A percentile compares a stretch with the other conserved stretches of the same genome.
Evolutionary conservation across 2,797 vertebrate genomes (phyloP).

Genomic region (Erethizon dorsatum): DNA sequence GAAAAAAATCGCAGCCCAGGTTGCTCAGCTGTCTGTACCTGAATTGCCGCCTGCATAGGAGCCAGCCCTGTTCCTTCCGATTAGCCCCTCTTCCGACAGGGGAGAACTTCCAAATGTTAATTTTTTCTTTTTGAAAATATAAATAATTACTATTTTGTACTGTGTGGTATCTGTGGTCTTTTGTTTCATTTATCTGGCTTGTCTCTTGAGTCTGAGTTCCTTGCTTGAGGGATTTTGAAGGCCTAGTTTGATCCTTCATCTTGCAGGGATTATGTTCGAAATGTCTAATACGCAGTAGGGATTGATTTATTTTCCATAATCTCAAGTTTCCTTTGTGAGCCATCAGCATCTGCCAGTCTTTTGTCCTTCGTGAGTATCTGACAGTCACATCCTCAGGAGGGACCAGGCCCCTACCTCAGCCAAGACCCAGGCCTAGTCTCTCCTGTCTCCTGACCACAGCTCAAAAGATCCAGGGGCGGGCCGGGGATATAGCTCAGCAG

Average conservation of each 20-base stretch:
- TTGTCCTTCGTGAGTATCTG: background rate
- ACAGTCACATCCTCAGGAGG: background rate
- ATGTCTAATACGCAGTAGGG: background rate
- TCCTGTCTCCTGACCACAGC: conserved; percentile 11
- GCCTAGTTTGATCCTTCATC: conserved; percentile 40
- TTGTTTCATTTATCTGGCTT: conserved; percentile 73
- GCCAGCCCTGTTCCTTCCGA: conserved; percentile 88
- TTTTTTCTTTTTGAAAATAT: conserved; percentile 89
- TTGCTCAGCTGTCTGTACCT: conserved; percentile 88
- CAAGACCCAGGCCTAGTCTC: background rate
- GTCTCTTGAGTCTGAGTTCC: conserved; percentile 57
- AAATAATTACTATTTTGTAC: conserved; percentile 93
- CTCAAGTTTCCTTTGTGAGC: conserved; percentile 43
- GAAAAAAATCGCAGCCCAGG: conserved; percentile 83
- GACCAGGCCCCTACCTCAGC: background rate
- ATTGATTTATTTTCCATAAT: conserved; percentile 11
- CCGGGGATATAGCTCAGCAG: no score
- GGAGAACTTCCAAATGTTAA: conserved; percentile 90
- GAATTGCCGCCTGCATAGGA: conserved; percentile 86
- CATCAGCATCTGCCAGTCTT: conserved; percentile 7
- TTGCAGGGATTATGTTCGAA: conserved; percentile 50
- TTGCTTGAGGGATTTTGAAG: conserved; percentile 64
- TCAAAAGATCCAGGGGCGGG: background rate
- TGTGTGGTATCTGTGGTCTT: conserved; percentile 87
- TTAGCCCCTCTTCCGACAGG: conserved; percentile 87